Evolutionary conservation across 2,113 vertebrate genomes (phyloP).

Genomic region (Pelodiscus sinensis): DNA sequence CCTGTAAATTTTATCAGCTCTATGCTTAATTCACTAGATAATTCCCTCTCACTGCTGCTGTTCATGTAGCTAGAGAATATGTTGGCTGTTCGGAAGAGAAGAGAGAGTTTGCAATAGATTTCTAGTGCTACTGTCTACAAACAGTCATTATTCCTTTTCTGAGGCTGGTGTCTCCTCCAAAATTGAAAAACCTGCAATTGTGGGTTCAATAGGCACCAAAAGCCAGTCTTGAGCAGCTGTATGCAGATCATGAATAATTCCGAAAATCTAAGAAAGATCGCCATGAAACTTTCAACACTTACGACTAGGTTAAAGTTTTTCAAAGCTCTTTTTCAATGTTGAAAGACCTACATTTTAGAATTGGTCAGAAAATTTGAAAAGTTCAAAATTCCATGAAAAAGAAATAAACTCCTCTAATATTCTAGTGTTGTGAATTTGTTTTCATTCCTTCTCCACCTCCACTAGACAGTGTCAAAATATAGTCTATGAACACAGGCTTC

Average conservation of each 20-base stretch:
- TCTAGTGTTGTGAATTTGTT: neutral
- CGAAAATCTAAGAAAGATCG: neutral
- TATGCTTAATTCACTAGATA: neutral
- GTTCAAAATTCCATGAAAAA: neutral
- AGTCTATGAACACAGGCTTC: neutral
- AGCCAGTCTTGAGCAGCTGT: neutral
- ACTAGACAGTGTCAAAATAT: neutral
- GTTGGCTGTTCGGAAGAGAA: neutral
- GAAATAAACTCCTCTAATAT: neutral
- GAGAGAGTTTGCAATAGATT: neutral
- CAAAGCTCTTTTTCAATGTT: neutral
- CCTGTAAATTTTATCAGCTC: neutral
- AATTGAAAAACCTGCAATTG: neutral
- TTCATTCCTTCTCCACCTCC: neutral
- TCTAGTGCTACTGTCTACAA: neutral
- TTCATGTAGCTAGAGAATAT: neutral
- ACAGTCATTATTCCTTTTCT: rapidly evolving
- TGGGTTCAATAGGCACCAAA: neutral
- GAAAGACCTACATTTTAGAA: neutral
- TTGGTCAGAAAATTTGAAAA: neutral
- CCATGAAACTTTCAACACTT: neutral
- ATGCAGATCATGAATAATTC: neutral
- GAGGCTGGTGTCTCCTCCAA: neutral
- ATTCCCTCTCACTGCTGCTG: neutral
- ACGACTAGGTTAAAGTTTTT: neutral